Conservation (phyloP, 2,113 vertebrate genomes). For the Lophochroa leadbeateri region DNA sequence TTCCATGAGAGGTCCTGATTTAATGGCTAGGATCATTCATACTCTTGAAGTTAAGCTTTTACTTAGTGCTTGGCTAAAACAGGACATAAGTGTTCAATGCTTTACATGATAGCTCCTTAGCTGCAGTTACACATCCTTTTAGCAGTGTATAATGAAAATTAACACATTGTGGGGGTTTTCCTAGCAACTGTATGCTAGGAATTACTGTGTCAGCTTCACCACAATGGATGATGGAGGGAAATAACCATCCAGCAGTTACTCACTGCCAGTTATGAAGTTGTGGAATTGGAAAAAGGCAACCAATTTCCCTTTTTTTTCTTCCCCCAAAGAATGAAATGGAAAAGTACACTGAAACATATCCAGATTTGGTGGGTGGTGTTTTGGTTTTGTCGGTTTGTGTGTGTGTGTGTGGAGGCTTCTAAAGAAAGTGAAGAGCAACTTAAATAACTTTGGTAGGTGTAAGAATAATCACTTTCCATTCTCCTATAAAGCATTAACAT, state of each 20-base stretch:
- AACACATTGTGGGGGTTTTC: not conserved
- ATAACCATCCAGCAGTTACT: not conserved
- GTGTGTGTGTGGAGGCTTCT: not conserved
- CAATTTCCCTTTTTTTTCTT: not conserved
- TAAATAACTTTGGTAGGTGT: not conserved
- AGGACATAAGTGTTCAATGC: not conserved
- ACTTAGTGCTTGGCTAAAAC: not conserved
- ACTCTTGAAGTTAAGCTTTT: not conserved
- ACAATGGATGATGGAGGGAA: not conserved
- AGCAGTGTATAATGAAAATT: not conserved
- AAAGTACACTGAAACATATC: not conserved
- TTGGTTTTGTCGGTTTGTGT: not conserved
- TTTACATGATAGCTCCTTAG: not conserved
- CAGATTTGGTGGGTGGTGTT: not conserved
- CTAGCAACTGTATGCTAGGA: conserved; percentile 11
- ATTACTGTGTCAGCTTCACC: conserved; percentile 24
- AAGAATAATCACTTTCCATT: not conserved
- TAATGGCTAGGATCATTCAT: not conserved
- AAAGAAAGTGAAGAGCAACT: not conserved
- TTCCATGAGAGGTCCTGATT: not conserved
- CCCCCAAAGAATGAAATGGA: not conserved
- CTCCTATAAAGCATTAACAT: not conserved
- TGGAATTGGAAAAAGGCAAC: conserved; percentile 42
- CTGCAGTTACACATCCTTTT: not conserved
- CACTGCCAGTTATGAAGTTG: conserved; percentile 12